A percentile compares a stretch with the other conserved stretches of the same genome.
phyloP scores from a whole-genome alignment of 1,140 invertebrate genomes.

The Ephestia elutella region DNA sequence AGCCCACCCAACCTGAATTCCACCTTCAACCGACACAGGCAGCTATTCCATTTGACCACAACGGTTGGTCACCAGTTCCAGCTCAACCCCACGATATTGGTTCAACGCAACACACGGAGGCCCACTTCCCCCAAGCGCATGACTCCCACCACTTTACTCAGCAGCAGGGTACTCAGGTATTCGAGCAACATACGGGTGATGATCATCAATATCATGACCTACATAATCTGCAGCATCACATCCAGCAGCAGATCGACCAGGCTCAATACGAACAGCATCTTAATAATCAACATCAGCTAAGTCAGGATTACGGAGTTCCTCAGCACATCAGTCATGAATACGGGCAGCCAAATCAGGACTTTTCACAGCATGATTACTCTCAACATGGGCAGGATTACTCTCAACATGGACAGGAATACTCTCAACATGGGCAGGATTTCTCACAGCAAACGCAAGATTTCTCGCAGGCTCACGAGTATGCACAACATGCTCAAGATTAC shows the following conservation, averaged over 20 bases:
- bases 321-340: slow-evolving; percentile 37
- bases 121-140: slow-evolving; percentile 33
- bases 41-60: slow-evolving; percentile 36
- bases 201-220: slow-evolving; percentile 51
- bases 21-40: slow-evolving; percentile 19
- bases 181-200: slow-evolving; percentile 49
- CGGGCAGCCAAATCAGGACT: slow-evolving; percentile 34
- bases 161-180: slow-evolving; percentile 55
- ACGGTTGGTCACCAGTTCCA: slow-evolving; percentile 59
- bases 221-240: slow-evolving; percentile 57
- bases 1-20: slow-evolving; percentile 12
- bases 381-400: slow-evolving; percentile 34
- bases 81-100: slow-evolving; percentile 34
- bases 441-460: slow-evolving; percentile 16
- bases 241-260: slow-evolving; percentile 59
- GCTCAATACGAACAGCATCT: slow-evolving; percentile 53
- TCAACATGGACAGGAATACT: slow-evolving; percentile 40
- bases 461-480: slow-evolving; percentile 23
- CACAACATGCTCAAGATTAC: slow-evolving; percentile 20
- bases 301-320: slow-evolving; percentile 45
- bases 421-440: slow-evolving; percentile 37
- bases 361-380: slow-evolving; percentile 19
- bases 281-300: slow-evolving; percentile 45
- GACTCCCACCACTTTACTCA: slow-evolving; percentile 49
- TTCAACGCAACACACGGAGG: slow-evolving; percentile 30